Base-by-base conservation (phyloP, 1,140 invertebrate genomes). In the Penaeus japonicus region DNA sequence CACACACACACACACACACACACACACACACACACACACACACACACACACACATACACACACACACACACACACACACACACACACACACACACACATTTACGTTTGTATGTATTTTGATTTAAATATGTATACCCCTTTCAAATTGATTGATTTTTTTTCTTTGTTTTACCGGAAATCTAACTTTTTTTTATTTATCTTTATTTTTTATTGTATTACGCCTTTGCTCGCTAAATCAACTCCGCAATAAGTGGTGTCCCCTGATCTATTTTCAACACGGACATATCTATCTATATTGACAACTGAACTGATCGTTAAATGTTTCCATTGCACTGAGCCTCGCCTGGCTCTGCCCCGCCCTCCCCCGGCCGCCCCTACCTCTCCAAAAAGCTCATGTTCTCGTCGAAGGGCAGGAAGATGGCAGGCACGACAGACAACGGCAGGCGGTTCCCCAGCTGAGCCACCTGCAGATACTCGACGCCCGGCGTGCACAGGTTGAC, bases 381-480 rank as follows among this genome's bases (percentile, higher is more conserved):
- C 89, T 95, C 92, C 91, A 93, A 94, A 65, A 95, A 94, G 30
- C 91, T 93, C 94, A 95, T 94, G 7, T 92, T 90, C 79, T 94
- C 92, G 0, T 93, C 92, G 54, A 93, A 94, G 0, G 92, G 91
- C 18, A 94, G 91, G 90, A 95, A 93, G 80, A 94, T 94, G 30
- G 94, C 93, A 0, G 95, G 94, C 35, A 95, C 93, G 89, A 94
- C 94, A 0, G 95, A 93, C 0, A 94, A 92, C 39, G 94, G 94
- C 35, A 95, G 59, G 79, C 85, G 84, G 47, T 90, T 87, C 17
- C 85, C 85, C 17, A 35, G 65, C 35, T 53, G n/a, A 4, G 79
- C 24, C 15, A 90, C 32, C 17, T 39, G 35, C 17, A 57, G 65
- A 32, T 75, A 54, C 53, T 90, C 89, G 4, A 90, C 75, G 0